Evolutionary conservation across 1,140 invertebrate genomes (phyloP).

Genomic region (Drosophila bipectinata): DNA sequence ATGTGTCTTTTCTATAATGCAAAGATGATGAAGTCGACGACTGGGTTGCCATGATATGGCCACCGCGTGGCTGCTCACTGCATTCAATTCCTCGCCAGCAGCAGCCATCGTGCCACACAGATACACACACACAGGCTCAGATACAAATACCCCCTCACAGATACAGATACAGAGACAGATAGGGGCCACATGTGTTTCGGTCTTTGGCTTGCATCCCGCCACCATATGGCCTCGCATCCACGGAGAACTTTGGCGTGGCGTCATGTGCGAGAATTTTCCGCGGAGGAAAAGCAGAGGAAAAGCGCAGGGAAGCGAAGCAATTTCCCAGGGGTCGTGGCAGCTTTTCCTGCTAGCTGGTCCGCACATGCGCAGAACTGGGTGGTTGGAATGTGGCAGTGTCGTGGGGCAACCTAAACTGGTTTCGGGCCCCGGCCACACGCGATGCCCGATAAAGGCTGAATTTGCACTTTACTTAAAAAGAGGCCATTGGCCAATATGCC

Average conservation of each 20-base stretch:
- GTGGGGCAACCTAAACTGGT: conserved; percentile 16
- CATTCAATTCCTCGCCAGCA: conserved; percentile 45
- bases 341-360: conserved; percentile 1
- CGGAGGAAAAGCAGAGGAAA: conserved; percentile 15
- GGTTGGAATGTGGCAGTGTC: conserved; percentile 24
- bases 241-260: conserved; percentile 37
- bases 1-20: conserved; percentile 17
- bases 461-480: conserved; percentile 26
- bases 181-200: conserved; percentile 28
- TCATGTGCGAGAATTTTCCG: conserved; percentile 49
- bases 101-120: conserved; percentile 25
- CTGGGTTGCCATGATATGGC: conserved; percentile 23
- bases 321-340: conserved; percentile 34
- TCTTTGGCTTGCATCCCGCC: conserved; percentile 20
- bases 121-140: conserved; percentile 18
- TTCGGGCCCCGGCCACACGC: conserved; percentile 40
- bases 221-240: conserved; percentile 31
- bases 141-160: conserved; percentile 15
- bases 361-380: conserved; percentile 61
- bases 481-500: conserved; percentile 16
- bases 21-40: conserved; percentile 14
- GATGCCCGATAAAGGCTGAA: conserved; percentile 38
- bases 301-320: neutral
- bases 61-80: conserved; percentile 24
- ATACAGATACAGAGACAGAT: conserved; percentile 18